Evolutionary conservation across 2,113 vertebrate species (phyloP), one percentile per base, ranked within the genome.

Genomic region (Anolis carolinensis): DNA sequence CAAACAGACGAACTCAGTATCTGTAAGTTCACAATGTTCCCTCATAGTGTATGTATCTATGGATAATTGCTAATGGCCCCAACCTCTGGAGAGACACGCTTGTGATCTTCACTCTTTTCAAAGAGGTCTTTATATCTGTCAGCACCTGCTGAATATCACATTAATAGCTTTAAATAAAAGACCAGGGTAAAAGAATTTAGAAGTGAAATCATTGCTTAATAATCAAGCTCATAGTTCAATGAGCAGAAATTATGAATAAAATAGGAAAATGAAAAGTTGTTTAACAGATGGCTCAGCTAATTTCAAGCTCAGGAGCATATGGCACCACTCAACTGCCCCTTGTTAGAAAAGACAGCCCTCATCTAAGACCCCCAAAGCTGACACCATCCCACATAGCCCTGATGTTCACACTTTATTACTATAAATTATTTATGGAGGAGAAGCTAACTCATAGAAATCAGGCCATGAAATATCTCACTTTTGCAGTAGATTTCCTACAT

Each of bases 361-460:
- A 91, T 93, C 95, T 95, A 96, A 95, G 89, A 94, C 91, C 88
- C 39, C 1, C 4, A 93, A 74, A 93, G 85, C 67, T 92, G 89
- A 87, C 82, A 95, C 84, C 89, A 88, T 65, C 95, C 94, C 87
- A 96, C 95, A 93, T 92, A 96, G 89, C 94, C 94, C 94, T 62
- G 89, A 95, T 96, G 95, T 94, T 95, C 92, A 93, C 91, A 94
- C 91, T 92, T 89, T 93, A 95, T 92, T 95, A 93, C 84, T 87
- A 84, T 95, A 94, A 96, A 95, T 94, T 96, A 94, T 96, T 96
- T 96, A 94, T 92, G 95, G 91, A 79, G 92, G 79, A 90, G 90
- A 93, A 93, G 79, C 86, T 87, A 93, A 92, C 89, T 91, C 92
- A 92, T 95, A 89, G 94, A 96, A 96, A 95, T 92, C 94, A 83